Evolutionary conservation across 2,797 vertebrate genomes (phyloP), one percentile per base, ranked within the genome.

Genomic region (Mallotus villosus): DNA sequence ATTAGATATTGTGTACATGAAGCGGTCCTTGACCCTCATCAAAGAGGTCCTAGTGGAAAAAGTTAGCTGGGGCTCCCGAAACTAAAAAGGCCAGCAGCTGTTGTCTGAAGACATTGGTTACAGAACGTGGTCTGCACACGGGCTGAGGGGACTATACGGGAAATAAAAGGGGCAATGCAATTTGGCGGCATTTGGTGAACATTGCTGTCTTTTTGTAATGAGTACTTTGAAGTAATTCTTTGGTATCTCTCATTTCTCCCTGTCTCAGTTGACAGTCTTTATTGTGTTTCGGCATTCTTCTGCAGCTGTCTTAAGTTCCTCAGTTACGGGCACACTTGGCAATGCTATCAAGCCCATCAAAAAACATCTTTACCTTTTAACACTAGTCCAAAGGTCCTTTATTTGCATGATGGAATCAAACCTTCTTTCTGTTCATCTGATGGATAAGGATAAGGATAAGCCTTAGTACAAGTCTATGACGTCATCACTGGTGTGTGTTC

Each of bases 401-500:
- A 55, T 55, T 55, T 55, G 16, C 17, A 17, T 55, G n/a, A 55
- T 17, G 19, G 17, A 7, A 55, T 55, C 51, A n/a, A 12, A 46
- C 41, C 24, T n/a, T 72, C 68, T 25, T 37, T 66, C 63, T 49
- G 27, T 66, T 11, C 25, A 25, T 34, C 29, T 87, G 81, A 90
- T 83, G 81, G 83, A 84, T 84, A 78, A 70, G 70, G 29, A n/a
- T n/a, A n/a, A n/a, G n/a, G n/a, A n/a, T n/a, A n/a, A 41, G 76
- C 67, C 74, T 79, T 88, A 85, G 86, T 89, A 82, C 79, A 77
- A 81, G 79, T 70, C n/a, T 63, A 64, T 87, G 84, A 87, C 89
- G 86, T 91, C 87, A 89, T 89, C 85, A 78, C 59, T 82, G 84
- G 88, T 79, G 82, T 84, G 83, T 84, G 80, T 81, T 86, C 81